phyloP scores from a whole-genome alignment of 1,140 invertebrate genomes.

The Maconellicoccus hirsutus region DNA sequence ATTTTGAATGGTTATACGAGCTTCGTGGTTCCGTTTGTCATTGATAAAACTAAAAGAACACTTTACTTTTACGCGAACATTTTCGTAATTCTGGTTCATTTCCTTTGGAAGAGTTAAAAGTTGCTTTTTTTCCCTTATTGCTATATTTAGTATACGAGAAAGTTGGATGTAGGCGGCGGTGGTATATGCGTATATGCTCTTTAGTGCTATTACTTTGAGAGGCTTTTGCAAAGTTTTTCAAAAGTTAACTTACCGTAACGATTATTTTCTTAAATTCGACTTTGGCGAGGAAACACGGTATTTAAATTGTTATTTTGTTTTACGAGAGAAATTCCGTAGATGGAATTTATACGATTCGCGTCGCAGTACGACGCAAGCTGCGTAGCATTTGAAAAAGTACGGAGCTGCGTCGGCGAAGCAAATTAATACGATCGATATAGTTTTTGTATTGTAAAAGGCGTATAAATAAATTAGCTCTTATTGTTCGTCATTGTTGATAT shows the following conservation, averaged over 20 bases:
- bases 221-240: not conserved
- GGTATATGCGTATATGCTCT: not conserved
- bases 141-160: not conserved
- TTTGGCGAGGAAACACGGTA: too few species aligned
- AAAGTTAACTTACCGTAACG: not conserved
- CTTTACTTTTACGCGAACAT: not conserved
- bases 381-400: too few species aligned
- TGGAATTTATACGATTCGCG: too few species aligned
- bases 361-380: too few species aligned
- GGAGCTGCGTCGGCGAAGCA: too few species aligned
- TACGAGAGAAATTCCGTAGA: too few species aligned
- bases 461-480: constrained; percentile 18
- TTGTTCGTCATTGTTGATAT: constrained; percentile 18
- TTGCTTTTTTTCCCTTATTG: not conserved
- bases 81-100: not conserved
- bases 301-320: too few species aligned
- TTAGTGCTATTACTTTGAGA: not conserved
- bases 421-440: not conserved
- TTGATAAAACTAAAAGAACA: constrained; percentile 5
- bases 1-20: too few species aligned
- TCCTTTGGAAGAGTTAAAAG: not conserved
- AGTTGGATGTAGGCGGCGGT: not conserved
- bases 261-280: constrained; percentile 1
- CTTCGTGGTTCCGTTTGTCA: not conserved
- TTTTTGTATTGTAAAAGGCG: constrained; percentile 6